These are phyloP conservation scores for Limenitis camilla DNA, from an alignment of 2,888 invertebrate genomes.

Conservation along the genomic window DNA sequence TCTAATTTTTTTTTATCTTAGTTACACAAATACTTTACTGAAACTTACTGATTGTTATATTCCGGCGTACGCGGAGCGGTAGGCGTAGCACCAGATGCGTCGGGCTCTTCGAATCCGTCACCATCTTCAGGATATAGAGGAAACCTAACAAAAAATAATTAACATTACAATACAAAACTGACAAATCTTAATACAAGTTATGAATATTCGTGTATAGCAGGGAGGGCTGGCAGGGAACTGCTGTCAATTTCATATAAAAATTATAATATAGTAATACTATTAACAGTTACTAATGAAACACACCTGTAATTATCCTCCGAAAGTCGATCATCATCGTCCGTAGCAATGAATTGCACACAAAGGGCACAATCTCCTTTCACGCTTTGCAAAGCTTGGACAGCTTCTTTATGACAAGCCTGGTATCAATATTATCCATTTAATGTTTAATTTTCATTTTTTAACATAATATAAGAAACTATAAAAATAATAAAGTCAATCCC, in stretches of 20 bases:
- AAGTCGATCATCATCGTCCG: slow-evolving; percentile 80
- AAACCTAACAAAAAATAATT: slow-evolving; percentile 39
- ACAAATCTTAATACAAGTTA: too few species aligned
- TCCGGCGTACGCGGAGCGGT: slow-evolving; percentile 80
- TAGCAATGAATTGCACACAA: slow-evolving; percentile 84
- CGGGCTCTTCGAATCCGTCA: slow-evolving; percentile 48
- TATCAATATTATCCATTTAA: too few species aligned
- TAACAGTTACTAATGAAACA: background rate
- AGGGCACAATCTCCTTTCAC: slow-evolving; percentile 85
- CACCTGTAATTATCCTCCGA: slow-evolving; percentile 75
- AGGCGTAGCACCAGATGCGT: slow-evolving; percentile 75
- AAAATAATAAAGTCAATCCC: too few species aligned
- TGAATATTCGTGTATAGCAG: too few species aligned
- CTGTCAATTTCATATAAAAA: too few species aligned
- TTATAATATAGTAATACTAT: background rate
- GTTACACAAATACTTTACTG: too few species aligned
- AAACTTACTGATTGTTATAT: slow-evolving; percentile 37
- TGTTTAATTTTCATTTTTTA: too few species aligned
- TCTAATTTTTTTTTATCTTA: too few species aligned
- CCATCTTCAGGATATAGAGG: slow-evolving; percentile 64
- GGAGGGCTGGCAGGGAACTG: too few species aligned
- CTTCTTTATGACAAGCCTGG: slow-evolving; percentile 84
- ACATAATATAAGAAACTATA: background rate
- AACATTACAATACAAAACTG: background rate
- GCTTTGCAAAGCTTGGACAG: slow-evolving; percentile 84